Percentiles rank a stretch among this genome's conserved stretches.
These are phyloP conservation scores for Epicampocera succincta DNA, from an alignment of 2,888 invertebrate species.

Conservation along the genomic window DNA sequence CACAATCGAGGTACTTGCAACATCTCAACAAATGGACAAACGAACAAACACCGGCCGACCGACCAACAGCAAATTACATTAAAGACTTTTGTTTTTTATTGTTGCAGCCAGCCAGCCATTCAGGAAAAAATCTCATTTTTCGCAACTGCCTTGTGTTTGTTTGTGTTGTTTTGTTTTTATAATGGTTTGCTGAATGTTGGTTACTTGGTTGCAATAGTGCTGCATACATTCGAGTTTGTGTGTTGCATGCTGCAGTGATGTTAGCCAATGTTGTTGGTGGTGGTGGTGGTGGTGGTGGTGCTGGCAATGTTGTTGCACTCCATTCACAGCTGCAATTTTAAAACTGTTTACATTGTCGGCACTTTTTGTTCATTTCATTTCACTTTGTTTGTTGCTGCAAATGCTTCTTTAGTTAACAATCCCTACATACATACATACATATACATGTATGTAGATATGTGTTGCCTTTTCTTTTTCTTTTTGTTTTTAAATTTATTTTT, in stretches of 20 bases:
- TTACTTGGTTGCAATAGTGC: conserved; percentile 38
- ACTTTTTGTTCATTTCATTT: conserved; percentile 58
- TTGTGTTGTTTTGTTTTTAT: conserved; percentile 11
- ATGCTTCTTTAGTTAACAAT: conserved; percentile 37
- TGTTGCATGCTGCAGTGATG: conserved; percentile 6
- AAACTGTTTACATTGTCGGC: conserved; percentile 70
- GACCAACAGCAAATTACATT: conserved; percentile 62
- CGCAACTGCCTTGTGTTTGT: conserved; percentile 28
- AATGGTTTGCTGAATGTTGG: conserved; percentile 55
- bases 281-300: conserved; percentile 5
- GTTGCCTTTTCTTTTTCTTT: too few relatives aligned
- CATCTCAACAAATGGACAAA: conserved; percentile 39
- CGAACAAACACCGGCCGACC: not conserved
- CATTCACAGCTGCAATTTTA: conserved; percentile 68
- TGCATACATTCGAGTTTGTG: not conserved
- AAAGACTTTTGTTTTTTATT: conserved; percentile 34
- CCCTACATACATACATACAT: too few relatives aligned
- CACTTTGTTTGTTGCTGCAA: conserved; percentile 40
- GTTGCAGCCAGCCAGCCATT: conserved; percentile 14
- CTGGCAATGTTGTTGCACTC: conserved; percentile 47
- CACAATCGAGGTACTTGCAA: conserved; percentile 51
- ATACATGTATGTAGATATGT: too few relatives aligned
- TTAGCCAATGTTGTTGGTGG: not conserved
- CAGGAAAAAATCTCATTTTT: conserved; percentile 43
- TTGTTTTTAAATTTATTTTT: conserved; percentile 33